Base-by-base conservation (phyloP, 2,797 vertebrate species). In the Bradypus variegatus region DNA sequence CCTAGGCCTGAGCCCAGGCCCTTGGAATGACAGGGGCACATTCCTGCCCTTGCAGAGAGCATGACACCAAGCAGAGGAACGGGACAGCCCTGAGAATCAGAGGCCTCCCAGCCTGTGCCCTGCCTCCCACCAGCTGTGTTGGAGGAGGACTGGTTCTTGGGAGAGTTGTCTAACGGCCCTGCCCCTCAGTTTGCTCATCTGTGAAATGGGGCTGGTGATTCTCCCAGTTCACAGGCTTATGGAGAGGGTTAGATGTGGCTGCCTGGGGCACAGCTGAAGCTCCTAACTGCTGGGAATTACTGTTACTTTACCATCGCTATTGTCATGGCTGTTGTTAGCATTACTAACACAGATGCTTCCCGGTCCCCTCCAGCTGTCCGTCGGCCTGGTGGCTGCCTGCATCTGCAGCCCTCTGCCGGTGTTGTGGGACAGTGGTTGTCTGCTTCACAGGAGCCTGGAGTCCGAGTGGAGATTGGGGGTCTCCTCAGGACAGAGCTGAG, bases 401-500 rank as follows among this genome's bases (percentile, higher is more conserved):
- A 8, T 48, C 48, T 70, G 21, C 55, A 8, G 15, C 21, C 25
- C 36, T 55, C 1, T 0, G 21, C 53, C 91, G 18, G n/a, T 12
- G 1, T 9, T 19, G 38, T 48, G 53, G 31, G 29, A 10, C 21
- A 12, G 16, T 0, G 9, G 9, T 58, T 36, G 3, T 62, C 36
- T 21, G 41, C 41, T 31, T 75, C 80, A 27, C 2, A 0, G 15
- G 33, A 16, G 25, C 36, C 11, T 72, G 53, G 36, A 41, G 41
- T 18, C 0, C 3, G 23, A 12, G 18, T 48, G 19, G 19, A 76
- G 18, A 11, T 60, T 13, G 2, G 1, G 21, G 48, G 64, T 13
- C 38, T 62, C 53, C 41, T 1, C 0, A 2, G 18, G 48, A 12
- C 4, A 77, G 36, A 31, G 19, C 65, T 27, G 9, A 6, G 0